Evolutionary conservation across 2,113 vertebrate genomes (phyloP).

Genomic region (Oceanodroma tethys): DNA sequence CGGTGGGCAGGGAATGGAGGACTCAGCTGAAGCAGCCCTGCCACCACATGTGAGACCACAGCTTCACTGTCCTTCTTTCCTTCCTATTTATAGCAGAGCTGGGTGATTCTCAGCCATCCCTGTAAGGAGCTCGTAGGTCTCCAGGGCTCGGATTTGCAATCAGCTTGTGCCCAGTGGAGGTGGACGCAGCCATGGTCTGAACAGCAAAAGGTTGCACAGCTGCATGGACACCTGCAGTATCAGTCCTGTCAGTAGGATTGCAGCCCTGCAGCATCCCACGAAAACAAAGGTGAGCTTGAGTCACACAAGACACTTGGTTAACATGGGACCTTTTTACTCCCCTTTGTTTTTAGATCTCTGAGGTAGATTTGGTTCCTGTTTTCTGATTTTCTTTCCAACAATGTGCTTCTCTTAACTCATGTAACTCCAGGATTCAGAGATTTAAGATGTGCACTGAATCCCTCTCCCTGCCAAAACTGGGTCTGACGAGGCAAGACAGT

Average conservation of each 20-base stretch:
- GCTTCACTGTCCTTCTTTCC: background rate
- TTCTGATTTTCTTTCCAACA: background rate
- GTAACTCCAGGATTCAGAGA: background rate
- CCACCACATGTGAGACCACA: background rate
- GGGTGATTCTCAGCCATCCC: background rate
- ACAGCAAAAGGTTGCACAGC: background rate
- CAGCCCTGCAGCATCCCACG: background rate
- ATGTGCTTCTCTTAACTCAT: background rate
- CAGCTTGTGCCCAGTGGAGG: background rate
- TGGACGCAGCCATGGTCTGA: background rate
- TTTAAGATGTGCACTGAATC: background rate
- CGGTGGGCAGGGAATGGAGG: background rate
- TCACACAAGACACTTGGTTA: background rate
- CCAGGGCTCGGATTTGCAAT: background rate
- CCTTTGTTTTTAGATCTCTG: background rate
- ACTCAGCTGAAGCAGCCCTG: background rate
- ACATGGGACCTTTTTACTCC: rapidly evolving
- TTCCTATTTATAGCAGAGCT: background rate
- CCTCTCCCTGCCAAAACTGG: background rate
- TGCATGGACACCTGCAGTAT: rapidly evolving
- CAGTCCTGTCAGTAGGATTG: background rate
- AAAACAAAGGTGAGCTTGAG: background rate
- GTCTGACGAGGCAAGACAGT: background rate
- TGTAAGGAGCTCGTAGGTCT: rapidly evolving
- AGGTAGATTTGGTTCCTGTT: background rate